These are phyloP conservation scores for Asobara japonica DNA, from an alignment of 1,140 invertebrate genomes.

Conservation along the genomic window DNA sequence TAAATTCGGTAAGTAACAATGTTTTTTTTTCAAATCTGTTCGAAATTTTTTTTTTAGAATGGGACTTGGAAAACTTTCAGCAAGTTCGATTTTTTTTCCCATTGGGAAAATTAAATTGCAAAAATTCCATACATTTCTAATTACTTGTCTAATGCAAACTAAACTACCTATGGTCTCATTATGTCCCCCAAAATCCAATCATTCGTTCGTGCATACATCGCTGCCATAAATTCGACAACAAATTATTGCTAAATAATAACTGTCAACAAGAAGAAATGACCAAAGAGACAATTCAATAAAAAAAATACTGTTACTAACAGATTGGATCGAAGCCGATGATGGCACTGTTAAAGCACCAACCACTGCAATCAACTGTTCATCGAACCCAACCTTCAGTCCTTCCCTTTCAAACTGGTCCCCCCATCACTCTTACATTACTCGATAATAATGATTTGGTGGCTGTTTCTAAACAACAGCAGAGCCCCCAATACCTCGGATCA, in stretches of 20 bases:
- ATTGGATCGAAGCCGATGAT: slow-evolving; percentile 63
- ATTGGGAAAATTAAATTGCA: too few relatives aligned
- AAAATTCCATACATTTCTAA: too few relatives aligned
- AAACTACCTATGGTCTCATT: too few relatives aligned
- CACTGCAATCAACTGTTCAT: slow-evolving; percentile 60
- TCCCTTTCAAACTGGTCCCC: slow-evolving; percentile 57
- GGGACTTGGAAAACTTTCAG: too few relatives aligned
- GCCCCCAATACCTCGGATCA: slow-evolving; percentile 54
- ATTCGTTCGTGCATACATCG: too few relatives aligned
- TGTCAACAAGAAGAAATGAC: slow-evolving; percentile 25
- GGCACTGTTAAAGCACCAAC: slow-evolving; percentile 63
- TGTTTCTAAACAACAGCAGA: slow-evolving; percentile 62
- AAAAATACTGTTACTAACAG: slow-evolving; percentile 57
- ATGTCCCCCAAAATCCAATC: too few relatives aligned
- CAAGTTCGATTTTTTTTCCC: too few relatives aligned
- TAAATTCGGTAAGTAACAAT: slow-evolving; percentile 57
- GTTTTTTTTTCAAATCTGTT: too few relatives aligned
- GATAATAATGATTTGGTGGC: slow-evolving; percentile 61
- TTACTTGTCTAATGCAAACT: too few relatives aligned
- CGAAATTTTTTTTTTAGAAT: too few relatives aligned
- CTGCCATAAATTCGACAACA: too few relatives aligned
- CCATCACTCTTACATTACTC: slow-evolving; percentile 60
- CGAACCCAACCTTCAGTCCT: slow-evolving; percentile 54
- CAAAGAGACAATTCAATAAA: slow-evolving; percentile 50
- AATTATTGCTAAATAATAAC: too few relatives aligned